phyloP scores from a whole-genome alignment of 2,797 vertebrate species.

The Platalea minor region DNA sequence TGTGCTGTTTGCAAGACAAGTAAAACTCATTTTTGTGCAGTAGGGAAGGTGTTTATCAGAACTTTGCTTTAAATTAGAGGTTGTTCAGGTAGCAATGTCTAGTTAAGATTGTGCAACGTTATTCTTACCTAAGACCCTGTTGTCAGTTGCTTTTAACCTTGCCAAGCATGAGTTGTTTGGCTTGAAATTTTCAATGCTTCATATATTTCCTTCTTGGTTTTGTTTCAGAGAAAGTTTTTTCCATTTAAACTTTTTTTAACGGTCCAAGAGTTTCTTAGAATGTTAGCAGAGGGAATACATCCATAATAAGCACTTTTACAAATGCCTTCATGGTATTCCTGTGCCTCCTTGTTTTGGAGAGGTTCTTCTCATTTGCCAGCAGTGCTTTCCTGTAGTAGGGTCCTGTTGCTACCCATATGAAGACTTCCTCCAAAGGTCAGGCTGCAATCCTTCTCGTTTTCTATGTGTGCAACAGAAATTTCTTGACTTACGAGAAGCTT shows the following conservation, averaged over 20 bases:
- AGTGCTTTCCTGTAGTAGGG: not conserved
- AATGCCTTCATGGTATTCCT: not conserved
- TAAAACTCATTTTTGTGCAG: slow-evolving; percentile 12
- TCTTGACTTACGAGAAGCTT: not conserved
- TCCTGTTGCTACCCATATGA: not conserved
- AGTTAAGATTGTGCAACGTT: not conserved
- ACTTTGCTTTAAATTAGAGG: not conserved
- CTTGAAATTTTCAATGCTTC: not conserved
- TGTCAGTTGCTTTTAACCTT: not conserved
- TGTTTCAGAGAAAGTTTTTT: not conserved
- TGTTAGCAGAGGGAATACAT: not conserved
- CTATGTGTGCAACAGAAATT: not conserved
- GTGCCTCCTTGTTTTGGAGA: not conserved
- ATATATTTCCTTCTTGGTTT: not conserved
- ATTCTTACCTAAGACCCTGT: not conserved
- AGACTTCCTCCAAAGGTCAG: not conserved
- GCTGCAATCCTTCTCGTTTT: not conserved
- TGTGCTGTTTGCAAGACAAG: not conserved
- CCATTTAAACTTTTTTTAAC: not conserved
- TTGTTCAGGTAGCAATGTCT: not conserved
- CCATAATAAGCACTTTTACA: not conserved
- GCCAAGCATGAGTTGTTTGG: not conserved
- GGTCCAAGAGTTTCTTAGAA: not conserved
- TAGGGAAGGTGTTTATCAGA: not conserved
- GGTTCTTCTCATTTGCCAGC: not conserved